Evolutionary conservation across 2,113 vertebrate species (phyloP), one percentile per base, ranked within the genome.

Genomic region (Suricata suricatta): DNA sequence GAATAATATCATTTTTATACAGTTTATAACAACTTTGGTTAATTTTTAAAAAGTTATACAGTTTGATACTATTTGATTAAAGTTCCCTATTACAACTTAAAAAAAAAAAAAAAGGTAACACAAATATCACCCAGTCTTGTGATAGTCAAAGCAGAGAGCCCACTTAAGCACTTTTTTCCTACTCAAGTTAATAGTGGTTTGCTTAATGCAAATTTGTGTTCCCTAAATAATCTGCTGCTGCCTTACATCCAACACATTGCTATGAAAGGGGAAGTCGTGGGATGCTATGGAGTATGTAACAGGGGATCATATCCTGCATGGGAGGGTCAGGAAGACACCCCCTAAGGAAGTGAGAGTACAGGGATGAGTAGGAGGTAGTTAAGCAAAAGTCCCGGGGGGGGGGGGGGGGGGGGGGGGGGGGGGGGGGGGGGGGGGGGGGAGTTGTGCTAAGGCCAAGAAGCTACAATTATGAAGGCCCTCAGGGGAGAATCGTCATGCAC

Each of bases 1-100:
- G 99, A 99, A 82, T 99, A 97, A 98, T 96, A 95, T 69, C 82
- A 31, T 88, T 93, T 98, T 31, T 93, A 96, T 95, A 97, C 90
- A 95, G 98, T 98, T 97, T 66, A 72, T 98, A 97, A 98, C 98
- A 97, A 38, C 88, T 96, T 95, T 90, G 95, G 96, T 98, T 90
- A 91, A 94, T 97, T 98, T 97, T 96, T 90, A 47, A 89, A 93
- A 93, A 97, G 98, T 97, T 98, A 97, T 81, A 97, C 94, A 96
- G 96, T 81, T 98, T 97, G 98, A 71, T 68, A 19, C 97, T 97
- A 83, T 98, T 98, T 98, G 97, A 96, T 96, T 98, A 82, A 19
- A 91, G n/a, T 33, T 63, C 90, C 60, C 71, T 63, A 15, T 87
- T 96, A 95, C 17, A 84, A 92, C 94, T 94, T 96, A 71, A 68